phyloP scores from a whole-genome alignment of 2,113 vertebrate genomes.

The Chauna torquata region DNA sequence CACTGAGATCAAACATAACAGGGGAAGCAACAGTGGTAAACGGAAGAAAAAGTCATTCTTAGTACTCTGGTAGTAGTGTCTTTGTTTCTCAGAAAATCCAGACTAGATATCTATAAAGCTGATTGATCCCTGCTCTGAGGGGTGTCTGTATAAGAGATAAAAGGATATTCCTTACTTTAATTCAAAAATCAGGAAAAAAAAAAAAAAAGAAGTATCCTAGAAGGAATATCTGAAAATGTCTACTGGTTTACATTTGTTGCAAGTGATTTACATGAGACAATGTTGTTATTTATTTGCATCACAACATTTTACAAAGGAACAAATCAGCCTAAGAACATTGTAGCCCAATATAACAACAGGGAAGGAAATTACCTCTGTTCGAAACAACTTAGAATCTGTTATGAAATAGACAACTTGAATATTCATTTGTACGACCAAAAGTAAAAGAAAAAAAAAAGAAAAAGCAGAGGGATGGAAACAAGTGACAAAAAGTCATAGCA shows the following conservation, averaged over 20 bases:
- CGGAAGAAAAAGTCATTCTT: background rate
- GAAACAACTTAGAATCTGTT: background rate
- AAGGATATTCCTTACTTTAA: background rate
- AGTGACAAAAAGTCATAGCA: background rate
- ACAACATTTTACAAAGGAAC: background rate
- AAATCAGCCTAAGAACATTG: background rate
- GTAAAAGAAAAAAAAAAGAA: background rate
- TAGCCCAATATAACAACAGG: background rate
- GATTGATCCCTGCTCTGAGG: background rate
- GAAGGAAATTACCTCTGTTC: background rate
- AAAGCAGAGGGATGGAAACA: background rate
- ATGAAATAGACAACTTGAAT: background rate
- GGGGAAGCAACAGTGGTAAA: background rate
- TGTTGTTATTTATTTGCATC: background rate
- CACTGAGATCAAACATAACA: background rate
- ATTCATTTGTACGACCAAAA: background rate
- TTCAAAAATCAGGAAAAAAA: background rate
- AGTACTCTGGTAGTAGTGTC: background rate
- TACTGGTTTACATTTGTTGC: background rate
- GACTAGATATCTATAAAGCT: background rate
- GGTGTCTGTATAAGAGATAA: background rate
- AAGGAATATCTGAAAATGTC: background rate
- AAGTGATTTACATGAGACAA: background rate
- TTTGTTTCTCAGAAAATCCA: background rate
- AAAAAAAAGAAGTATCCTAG: background rate